Evolutionary conservation across 53 echinoderm and acorn worm species (phyloP).

Genomic region (Temnopleurus reevesii): DNA sequence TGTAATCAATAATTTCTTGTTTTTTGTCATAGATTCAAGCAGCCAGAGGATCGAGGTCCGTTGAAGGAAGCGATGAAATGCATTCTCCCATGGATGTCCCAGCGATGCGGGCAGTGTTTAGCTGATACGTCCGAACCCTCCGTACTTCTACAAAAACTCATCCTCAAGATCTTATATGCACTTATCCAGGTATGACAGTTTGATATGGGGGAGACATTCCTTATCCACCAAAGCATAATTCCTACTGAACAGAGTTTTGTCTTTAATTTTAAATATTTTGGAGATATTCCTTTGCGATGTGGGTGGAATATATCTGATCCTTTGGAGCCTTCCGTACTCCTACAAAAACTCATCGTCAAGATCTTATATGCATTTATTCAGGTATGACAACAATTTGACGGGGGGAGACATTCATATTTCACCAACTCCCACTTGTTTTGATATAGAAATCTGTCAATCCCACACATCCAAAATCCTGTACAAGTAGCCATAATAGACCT

Average conservation of each 20-base stretch:
- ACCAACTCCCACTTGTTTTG: too few relatives aligned
- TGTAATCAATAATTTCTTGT: background rate
- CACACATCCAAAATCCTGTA: too few relatives aligned
- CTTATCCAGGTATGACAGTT: conserved; percentile 77
- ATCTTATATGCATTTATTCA: conserved; percentile 94
- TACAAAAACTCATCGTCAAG: conserved; percentile 94
- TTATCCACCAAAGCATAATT: too few relatives aligned
- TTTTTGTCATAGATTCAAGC: conserved; percentile 78
- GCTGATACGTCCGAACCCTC: conserved; percentile 75
- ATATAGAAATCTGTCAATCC: too few relatives aligned
- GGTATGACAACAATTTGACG: conserved; percentile 63
- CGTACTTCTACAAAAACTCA: conserved; percentile 85
- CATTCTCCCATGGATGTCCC: conserved; percentile 81
- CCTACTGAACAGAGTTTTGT: too few relatives aligned
- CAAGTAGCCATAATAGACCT: too few relatives aligned
- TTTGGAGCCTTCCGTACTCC: conserved; percentile 76
- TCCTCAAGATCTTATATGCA: conserved; percentile 94
- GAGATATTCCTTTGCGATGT: too few relatives aligned
- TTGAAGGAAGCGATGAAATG: conserved; percentile 79
- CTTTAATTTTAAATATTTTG: too few relatives aligned
- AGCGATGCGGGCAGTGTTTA: conserved; percentile 76
- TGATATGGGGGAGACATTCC: too few relatives aligned
- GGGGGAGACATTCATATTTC: too few relatives aligned
- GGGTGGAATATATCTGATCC: conserved; percentile 68
- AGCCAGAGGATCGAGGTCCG: conserved; percentile 94